A percentile compares a stretch with the other conserved stretches of the same genome.
These are phyloP conservation scores for Montipora foliosa DNA, from an alignment of 64 coral and sea anemone species.

Conservation along the genomic window DNA sequence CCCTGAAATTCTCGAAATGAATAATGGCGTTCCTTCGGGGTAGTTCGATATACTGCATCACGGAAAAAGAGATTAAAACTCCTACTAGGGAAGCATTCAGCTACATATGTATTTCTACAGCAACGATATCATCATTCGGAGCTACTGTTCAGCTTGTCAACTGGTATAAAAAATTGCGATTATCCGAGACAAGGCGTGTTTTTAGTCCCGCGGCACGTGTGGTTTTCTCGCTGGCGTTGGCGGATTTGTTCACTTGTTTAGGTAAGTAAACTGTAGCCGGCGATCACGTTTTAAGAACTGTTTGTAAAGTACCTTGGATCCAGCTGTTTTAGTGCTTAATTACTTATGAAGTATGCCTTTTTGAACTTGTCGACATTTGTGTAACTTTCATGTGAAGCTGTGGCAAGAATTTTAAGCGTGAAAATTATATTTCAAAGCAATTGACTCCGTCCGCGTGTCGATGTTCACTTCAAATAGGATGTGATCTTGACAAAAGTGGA, in stretches of 20 bases:
- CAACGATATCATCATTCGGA: constrained; percentile 78
- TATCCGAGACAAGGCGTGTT: constrained; percentile 36
- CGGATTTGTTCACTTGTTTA: constrained; percentile 85
- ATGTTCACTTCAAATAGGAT: too few relatives aligned
- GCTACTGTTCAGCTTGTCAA: constrained; percentile 70
- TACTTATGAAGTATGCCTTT: background rate
- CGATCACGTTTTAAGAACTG: background rate
- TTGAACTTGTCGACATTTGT: too few relatives aligned
- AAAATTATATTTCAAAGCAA: too few relatives aligned
- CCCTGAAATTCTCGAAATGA: background rate
- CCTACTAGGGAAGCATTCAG: constrained; percentile 41
- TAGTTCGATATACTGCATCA: constrained; percentile 75
- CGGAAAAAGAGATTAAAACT: constrained; percentile 38
- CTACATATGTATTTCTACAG: constrained; percentile 74
- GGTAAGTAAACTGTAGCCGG: constrained; percentile 39
- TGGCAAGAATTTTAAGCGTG: too few relatives aligned
- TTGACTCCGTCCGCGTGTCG: too few relatives aligned
- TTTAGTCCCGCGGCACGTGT: constrained; percentile 62
- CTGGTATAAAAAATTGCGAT: constrained; percentile 53
- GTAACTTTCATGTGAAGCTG: too few relatives aligned
- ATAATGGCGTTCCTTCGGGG: constrained; percentile 88
- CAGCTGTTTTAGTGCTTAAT: background rate
- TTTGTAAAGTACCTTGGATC: background rate
- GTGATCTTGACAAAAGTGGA: too few relatives aligned
- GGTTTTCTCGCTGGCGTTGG: constrained; percentile 69